Evolutionary conservation across 2,797 vertebrate species (phyloP), one percentile per base, ranked within the genome.

Genomic region (Gymnothorax reevesii): DNA sequence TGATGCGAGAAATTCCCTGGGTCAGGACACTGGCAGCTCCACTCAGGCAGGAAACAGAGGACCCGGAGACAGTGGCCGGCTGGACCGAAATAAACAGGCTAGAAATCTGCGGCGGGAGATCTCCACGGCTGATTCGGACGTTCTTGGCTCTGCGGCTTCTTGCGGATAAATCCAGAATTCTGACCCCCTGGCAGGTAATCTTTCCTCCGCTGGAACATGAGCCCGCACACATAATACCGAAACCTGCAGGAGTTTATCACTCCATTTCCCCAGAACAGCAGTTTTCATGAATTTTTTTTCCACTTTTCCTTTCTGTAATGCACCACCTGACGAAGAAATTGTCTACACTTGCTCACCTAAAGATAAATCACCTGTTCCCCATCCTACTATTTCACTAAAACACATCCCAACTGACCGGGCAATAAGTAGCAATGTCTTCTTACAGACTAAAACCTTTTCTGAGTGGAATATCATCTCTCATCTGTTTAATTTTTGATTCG

Each of bases 11-110:
- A 83, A 85, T 83, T 80, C 77, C 55, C 27, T 22, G 79, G 57
- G 83, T 33, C 64, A 25, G 54, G 83, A 83, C 22, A 64, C 25
- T 57, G 42, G 54, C 54, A 59, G 60, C 25, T 66, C 66, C 49
- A 80, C n/a, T 82, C 64, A 77, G 33, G 84, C 84, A 22, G 75
- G 80, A 88, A 83, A 86, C 77, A 55, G 84, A 80, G 79, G 42
- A 57, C 64, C 71, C 25, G 87, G 25, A 83, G 64, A 83, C 57
- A 8, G 87, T 9, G 22, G 52, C 10, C 57, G 83, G 66, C 54
- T 57, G 54, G 71, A 66, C 15, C 33, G 25, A 66, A 54, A 57
- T 66, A 69, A 84, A 57, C 27, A 54, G 66, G 60, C 52, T 62
- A 57, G 12, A 3, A 54, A 83, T 57, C 25, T 57, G 1, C 0